These are phyloP conservation scores for Sigmodon hispidus DNA, from an alignment of 2,113 vertebrate genomes.

Conservation along the genomic window DNA sequence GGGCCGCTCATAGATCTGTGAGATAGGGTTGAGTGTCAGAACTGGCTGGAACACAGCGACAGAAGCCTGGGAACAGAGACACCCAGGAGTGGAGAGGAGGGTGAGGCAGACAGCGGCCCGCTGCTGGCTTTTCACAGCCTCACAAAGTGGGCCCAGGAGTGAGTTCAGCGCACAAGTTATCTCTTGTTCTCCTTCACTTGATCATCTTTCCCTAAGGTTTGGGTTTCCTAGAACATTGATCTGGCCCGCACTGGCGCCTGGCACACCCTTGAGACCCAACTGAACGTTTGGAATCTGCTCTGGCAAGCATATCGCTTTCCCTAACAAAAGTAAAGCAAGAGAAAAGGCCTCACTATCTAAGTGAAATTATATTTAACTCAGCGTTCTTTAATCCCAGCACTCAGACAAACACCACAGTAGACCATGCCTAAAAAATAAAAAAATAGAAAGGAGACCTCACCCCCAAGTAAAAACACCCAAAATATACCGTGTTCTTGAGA, in stretches of 20 bases:
- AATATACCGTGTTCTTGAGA: background rate
- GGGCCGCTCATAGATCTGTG: too few relatives aligned
- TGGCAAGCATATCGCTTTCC: background rate
- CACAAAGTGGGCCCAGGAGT: background rate
- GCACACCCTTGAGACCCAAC: too few relatives aligned
- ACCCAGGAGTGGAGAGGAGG: background rate
- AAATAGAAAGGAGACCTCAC: background rate
- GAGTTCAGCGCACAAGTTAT: background rate
- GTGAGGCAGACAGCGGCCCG: background rate
- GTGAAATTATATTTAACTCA: background rate
- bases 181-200: background rate
- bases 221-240: background rate
- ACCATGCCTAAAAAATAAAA: background rate
- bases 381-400: background rate
- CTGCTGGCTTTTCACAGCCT: background rate
- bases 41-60: background rate
- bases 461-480: background rate
- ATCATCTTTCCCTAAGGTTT: background rate
- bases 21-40: background rate
- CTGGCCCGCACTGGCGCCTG: background rate
- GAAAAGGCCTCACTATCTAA: background rate
- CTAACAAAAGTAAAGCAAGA: background rate
- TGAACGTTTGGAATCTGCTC: background rate
- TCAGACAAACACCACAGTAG: background rate
- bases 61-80: background rate